These are phyloP conservation scores for Pedetes capensis DNA, from an alignment of 2,113 vertebrate species.

Conservation along the genomic window DNA sequence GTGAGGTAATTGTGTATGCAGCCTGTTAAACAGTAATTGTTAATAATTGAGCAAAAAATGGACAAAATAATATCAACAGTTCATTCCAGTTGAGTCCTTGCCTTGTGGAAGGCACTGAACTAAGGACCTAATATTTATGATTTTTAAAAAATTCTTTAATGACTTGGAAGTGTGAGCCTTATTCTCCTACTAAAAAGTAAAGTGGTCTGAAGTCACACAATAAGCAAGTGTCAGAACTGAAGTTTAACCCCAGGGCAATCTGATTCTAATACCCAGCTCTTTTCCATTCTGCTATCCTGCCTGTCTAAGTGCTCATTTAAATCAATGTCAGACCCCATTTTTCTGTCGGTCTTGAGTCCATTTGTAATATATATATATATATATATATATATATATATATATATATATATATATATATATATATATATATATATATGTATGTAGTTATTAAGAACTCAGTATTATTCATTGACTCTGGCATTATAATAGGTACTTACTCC, in stretches of 20 bases:
- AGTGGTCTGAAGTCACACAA: neutral
- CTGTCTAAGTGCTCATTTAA: neutral
- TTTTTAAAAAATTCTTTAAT: neutral
- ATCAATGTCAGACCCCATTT: rapidly evolving
- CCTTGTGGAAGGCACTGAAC: neutral
- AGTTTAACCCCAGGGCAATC: neutral
- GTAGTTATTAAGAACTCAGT: neutral
- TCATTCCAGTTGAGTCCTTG: neutral
- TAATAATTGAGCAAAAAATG: neutral
- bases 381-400: neutral
- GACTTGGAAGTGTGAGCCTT: neutral
- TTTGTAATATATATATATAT: neutral
- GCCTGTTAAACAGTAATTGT: neutral
- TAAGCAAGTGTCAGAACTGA: neutral
- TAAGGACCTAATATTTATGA: neutral
- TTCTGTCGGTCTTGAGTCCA: neutral
- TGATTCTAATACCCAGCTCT: neutral
- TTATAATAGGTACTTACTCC: neutral
- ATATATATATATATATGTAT: neutral
- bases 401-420: neutral
- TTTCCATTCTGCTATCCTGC: neutral
- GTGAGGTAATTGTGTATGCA: neutral
- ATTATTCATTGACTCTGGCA: neutral
- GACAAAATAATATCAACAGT: neutral
- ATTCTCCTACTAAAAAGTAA: neutral